phyloP scores from a whole-genome alignment of 2,888 invertebrate genomes.

The Tridacna crocea region DNA sequence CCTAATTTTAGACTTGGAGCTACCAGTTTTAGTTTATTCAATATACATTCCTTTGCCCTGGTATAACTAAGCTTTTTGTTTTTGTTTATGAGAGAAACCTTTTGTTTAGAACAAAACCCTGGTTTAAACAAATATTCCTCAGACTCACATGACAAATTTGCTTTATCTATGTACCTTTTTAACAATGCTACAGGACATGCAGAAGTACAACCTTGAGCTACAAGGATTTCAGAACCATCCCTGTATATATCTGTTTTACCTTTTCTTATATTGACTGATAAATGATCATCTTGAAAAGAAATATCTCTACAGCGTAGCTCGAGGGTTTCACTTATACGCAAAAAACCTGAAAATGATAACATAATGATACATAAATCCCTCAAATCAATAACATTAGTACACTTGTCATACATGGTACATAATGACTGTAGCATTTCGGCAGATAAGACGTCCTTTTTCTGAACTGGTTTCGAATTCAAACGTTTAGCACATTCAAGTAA shows the following conservation, averaged over 20 bases:
- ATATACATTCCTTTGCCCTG: slow-evolving; percentile 32
- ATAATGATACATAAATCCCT: slow-evolving; percentile 33
- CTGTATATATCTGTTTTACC: slow-evolving; percentile 45
- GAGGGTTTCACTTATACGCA: slow-evolving; percentile 20
- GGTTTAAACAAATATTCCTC: slow-evolving; percentile 32
- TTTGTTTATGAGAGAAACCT: slow-evolving; percentile 17
- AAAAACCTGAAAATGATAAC: slow-evolving; percentile 31
- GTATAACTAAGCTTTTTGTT: slow-evolving; percentile 37
- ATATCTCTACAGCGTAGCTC: slow-evolving; percentile 23
- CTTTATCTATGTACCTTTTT: slow-evolving; percentile 17
- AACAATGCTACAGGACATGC: slow-evolving; percentile 38
- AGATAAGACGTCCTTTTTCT: slow-evolving; percentile 26
- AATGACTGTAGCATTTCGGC: slow-evolving; percentile 12
- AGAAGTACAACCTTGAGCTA: slow-evolving; percentile 28
- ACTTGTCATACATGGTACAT: slow-evolving; percentile 5
- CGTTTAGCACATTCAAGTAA: slow-evolving; percentile 31
- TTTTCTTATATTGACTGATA: slow-evolving; percentile 12
- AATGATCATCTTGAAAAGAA: slow-evolving; percentile 14
- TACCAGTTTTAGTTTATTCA: slow-evolving; percentile 27
- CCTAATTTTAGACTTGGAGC: slow-evolving; percentile 41
- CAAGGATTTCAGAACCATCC: slow-evolving; percentile 23
- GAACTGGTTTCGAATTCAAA: slow-evolving; percentile 8
- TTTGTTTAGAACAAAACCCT: slow-evolving; percentile 18
- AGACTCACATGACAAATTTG: background rate
- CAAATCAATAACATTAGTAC: slow-evolving; percentile 22